Evolutionary conservation across 2,888 invertebrate genomes (phyloP).

Genomic region (Agrochola lychnidis): DNA sequence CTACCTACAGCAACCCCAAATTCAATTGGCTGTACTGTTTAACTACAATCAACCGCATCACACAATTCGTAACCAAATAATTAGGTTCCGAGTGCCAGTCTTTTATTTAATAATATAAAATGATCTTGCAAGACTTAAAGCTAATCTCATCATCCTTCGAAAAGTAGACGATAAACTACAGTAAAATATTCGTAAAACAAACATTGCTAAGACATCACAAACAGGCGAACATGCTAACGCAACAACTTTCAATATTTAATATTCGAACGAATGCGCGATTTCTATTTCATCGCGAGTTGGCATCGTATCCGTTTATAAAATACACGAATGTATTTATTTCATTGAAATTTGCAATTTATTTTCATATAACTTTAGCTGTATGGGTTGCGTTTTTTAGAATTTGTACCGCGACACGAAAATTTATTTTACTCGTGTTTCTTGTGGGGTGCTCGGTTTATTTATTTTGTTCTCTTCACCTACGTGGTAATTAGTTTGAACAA

Average conservation of each 20-base stretch:
- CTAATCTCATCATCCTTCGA: background rate
- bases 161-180: background rate
- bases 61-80: background rate
- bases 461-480: conserved; percentile 8
- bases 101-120: background rate
- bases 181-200: background rate
- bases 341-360: conserved; percentile 48
- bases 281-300: conserved; percentile 53
- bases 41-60: background rate
- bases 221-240: conserved; percentile 40
- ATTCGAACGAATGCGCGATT: conserved; percentile 56
- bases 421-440: conserved; percentile 6
- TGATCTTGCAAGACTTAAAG: background rate
- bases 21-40: too few relatives aligned
- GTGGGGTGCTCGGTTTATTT: conserved; percentile 2
- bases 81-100: background rate
- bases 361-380: conserved; percentile 24
- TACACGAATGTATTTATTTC: conserved; percentile 40
- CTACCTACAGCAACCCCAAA: too few relatives aligned
- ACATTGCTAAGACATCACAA: conserved; percentile 41
- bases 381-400: conserved; percentile 26
- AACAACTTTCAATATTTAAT: conserved; percentile 57
- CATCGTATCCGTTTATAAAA: conserved; percentile 60
- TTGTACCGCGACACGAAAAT: background rate
- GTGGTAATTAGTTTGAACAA: conserved; percentile 19